Evolutionary conservation across 1,140 invertebrate species (phyloP).

Genomic region (Tetramorium simillimum): DNA sequence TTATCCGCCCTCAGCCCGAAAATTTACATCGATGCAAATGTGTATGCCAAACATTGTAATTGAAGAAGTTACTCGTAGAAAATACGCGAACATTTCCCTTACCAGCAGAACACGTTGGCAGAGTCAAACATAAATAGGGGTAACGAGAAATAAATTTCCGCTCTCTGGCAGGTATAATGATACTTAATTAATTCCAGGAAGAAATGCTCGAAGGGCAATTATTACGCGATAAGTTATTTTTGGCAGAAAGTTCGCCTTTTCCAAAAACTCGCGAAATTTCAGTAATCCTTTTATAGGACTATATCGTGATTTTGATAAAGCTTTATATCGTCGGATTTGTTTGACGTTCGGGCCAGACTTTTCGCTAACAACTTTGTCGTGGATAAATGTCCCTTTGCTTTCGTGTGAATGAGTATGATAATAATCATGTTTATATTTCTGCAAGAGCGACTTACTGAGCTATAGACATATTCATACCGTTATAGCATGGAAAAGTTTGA

Average conservation of each 20-base stretch:
- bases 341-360: neutral
- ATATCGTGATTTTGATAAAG: neutral
- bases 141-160: neutral
- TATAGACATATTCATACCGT: neutral
- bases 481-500: neutral
- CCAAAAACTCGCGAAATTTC: neutral
- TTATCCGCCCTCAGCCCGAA: neutral
- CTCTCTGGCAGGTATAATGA: neutral
- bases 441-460: neutral
- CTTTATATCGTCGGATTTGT: neutral
- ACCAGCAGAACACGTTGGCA: neutral
- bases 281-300: neutral
- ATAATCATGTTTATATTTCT: neutral
- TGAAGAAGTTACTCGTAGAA: neutral
- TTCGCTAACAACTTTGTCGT: neutral
- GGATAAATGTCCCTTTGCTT: slow-evolving; percentile 28
- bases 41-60: neutral
- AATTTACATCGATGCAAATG: neutral
- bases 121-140: neutral
- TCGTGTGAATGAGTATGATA: neutral
- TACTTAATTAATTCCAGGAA: neutral
- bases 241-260: no score
- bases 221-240: neutral
- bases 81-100: neutral
- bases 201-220: neutral